phyloP scores from a whole-genome alignment of 2,888 invertebrate species.

The Alsophila aescularia region DNA sequence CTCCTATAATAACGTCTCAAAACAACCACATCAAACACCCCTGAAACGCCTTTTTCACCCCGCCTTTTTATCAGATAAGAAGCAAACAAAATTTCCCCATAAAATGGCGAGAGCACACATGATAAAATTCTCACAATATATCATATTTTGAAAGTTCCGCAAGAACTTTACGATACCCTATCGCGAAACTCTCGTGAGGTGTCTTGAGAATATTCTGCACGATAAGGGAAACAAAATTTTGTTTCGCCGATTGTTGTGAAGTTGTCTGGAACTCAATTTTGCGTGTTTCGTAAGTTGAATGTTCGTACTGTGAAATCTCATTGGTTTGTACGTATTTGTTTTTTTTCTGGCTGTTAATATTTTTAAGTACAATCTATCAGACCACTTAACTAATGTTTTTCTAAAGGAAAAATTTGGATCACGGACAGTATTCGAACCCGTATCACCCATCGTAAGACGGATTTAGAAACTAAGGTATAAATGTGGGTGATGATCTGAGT shows the following conservation, averaged over 20 bases:
- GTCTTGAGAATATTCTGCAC: constrained; percentile 14
- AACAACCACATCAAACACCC: too few relatives aligned
- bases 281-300: not conserved
- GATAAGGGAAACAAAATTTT: constrained; percentile 18
- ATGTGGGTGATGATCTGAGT: too few relatives aligned
- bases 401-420: too few relatives aligned
- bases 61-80: constrained; percentile 15
- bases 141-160: constrained; percentile 26
- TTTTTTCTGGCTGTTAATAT: too few relatives aligned
- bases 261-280: constrained; percentile 1
- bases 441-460: too few relatives aligned
- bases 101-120: constrained; percentile 16
- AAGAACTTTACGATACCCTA: constrained; percentile 30
- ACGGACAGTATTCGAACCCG: too few relatives aligned
- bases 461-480: too few relatives aligned
- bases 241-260: constrained; percentile 14
- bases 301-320: too few relatives aligned
- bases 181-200: constrained; percentile 17
- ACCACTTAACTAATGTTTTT: too few relatives aligned
- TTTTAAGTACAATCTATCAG: too few relatives aligned
- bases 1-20: too few relatives aligned
- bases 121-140: constrained; percentile 31
- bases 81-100: constrained; percentile 17
- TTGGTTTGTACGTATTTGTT: too few relatives aligned
- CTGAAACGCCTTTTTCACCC: not conserved